Percentiles rank a stretch among this genome's conserved stretches.
Evolutionary conservation across 2,113 vertebrate genomes (phyloP).

Genomic region (Microtus montanus): DNA sequence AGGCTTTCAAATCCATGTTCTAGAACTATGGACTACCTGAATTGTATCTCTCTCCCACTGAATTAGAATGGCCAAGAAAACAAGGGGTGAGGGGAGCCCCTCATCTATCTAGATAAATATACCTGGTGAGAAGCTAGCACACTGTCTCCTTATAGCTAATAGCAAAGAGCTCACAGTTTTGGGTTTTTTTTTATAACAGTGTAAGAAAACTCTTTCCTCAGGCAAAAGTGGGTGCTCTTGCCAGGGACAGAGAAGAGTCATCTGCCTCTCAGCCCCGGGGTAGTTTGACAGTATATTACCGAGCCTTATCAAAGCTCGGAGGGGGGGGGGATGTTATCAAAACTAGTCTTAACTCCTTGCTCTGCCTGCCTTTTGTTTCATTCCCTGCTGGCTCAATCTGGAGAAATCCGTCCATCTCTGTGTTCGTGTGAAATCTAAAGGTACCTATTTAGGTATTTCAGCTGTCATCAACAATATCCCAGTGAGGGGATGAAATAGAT

Average conservation of each 20-base stretch:
- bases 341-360: constrained; percentile 60
- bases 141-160: constrained; percentile 8
- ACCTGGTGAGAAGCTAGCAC: background rate
- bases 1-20: background rate
- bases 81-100: fast-evolving
- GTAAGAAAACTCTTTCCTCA: constrained; percentile 57
- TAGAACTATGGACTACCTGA: background rate
- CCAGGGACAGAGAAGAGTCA: constrained; percentile 39
- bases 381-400: constrained; percentile 63
- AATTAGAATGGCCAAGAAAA: constrained; percentile 34
- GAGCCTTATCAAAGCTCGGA: constrained; percentile 65
- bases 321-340: constrained; percentile 47
- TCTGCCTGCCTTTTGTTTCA: constrained; percentile 72
- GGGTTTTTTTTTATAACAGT: constrained; percentile 5
- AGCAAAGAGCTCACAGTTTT: constrained; percentile 35
- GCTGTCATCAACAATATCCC: constrained; percentile 72
- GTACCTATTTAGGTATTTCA: constrained; percentile 75
- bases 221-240: constrained; percentile 56
- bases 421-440: constrained; percentile 68
- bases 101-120: background rate
- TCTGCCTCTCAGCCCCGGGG: constrained; percentile 49
- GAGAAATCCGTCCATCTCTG: constrained; percentile 60
- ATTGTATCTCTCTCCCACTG: background rate
- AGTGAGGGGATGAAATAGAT: constrained; percentile 65
- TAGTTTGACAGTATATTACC: constrained; percentile 65